A percentile compares a stretch with the other conserved stretches of the same genome.
Conservation (phyloP, 1,140 invertebrate genomes). For the Anadara kagoshimensis region DNA sequence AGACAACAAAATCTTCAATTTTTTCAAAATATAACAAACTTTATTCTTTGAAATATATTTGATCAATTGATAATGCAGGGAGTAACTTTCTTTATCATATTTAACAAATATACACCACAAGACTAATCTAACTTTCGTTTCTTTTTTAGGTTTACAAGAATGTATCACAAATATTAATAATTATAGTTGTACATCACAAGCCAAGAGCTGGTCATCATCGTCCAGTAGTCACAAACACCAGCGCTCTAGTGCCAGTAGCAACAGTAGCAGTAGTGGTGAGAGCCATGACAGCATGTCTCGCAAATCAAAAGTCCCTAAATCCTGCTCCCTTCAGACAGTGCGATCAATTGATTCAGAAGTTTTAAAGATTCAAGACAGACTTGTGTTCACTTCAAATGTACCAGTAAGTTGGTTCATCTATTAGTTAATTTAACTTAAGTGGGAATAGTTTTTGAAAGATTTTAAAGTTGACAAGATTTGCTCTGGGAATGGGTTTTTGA, state of each 20-base stretch:
- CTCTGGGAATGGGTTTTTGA: too few relatives aligned
- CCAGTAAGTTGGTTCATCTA: slow-evolving; percentile 49
- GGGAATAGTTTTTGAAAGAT: too few relatives aligned
- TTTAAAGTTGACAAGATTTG: too few relatives aligned
- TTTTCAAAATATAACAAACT: too few relatives aligned
- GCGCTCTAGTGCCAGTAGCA: slow-evolving; percentile 15
- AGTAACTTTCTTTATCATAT: too few relatives aligned
- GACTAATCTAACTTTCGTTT: neutral
- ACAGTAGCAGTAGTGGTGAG: slow-evolving; percentile 8
- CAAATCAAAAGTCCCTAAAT: slow-evolving; percentile 21
- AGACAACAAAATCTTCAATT: too few relatives aligned
- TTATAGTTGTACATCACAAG: slow-evolving; percentile 60
- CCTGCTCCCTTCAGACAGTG: slow-evolving; percentile 44
- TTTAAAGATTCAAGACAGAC: slow-evolving; percentile 60
- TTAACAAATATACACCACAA: too few relatives aligned
- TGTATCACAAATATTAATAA: slow-evolving; percentile 63
- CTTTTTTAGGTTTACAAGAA: slow-evolving; percentile 53
- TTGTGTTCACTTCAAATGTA: slow-evolving; percentile 62
- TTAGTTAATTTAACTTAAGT: neutral
- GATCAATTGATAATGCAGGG: too few relatives aligned
- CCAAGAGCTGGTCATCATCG: slow-evolving; percentile 58
- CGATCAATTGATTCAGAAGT: slow-evolving; percentile 59
- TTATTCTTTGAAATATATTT: too few relatives aligned
- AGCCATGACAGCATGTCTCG: neutral
- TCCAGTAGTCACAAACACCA: slow-evolving; percentile 8